phyloP scores from a whole-genome alignment of 2,888 invertebrate genomes.

The Parascotia fuliginaria region DNA sequence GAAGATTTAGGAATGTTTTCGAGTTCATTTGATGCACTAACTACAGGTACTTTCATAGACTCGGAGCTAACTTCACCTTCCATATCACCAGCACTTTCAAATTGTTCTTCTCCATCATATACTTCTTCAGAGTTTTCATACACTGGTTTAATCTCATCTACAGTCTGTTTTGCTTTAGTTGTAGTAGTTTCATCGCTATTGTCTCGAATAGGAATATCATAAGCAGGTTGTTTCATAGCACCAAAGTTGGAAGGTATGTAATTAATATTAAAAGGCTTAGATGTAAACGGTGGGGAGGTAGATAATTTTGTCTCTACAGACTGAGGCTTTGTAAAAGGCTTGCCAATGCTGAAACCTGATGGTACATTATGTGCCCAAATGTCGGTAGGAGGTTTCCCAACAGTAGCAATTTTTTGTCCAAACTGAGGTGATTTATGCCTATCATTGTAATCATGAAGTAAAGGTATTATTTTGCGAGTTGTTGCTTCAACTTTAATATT shows the following conservation, averaged over 20 bases:
- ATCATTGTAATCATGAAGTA: conserved; percentile 62
- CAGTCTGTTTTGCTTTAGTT: conserved; percentile 40
- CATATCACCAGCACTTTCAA: conserved; percentile 55
- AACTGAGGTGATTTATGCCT: conserved; percentile 64
- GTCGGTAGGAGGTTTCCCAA: conserved; percentile 74
- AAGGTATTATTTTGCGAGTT: conserved; percentile 75
- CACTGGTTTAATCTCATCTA: conserved; percentile 61
- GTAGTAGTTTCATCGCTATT: conserved; percentile 73
- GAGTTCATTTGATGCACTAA: conserved; percentile 68
- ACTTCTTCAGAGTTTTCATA: conserved; percentile 79
- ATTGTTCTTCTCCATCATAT: conserved; percentile 74
- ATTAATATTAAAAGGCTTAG: conserved; percentile 60
- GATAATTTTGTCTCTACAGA: conserved; percentile 48
- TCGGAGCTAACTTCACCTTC: conserved; percentile 79
- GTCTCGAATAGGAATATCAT: conserved; percentile 79
- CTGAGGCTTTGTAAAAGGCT: conserved; percentile 68
- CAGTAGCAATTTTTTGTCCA: conserved; percentile 72
- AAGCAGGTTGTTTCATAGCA: conserved; percentile 68
- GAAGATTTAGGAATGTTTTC: conserved; percentile 47
- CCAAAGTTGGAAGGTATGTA: conserved; percentile 71
- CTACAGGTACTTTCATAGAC: conserved; percentile 78
- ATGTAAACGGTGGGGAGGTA: conserved; percentile 51
- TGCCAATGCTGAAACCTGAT: conserved; percentile 65
- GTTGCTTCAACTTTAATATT: conserved; percentile 71
- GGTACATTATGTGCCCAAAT: conserved; percentile 63